Evolutionary conservation across 2,888 invertebrate genomes (phyloP), one percentile per base, ranked within the genome.

Genomic region (Alsophila aescularia): DNA sequence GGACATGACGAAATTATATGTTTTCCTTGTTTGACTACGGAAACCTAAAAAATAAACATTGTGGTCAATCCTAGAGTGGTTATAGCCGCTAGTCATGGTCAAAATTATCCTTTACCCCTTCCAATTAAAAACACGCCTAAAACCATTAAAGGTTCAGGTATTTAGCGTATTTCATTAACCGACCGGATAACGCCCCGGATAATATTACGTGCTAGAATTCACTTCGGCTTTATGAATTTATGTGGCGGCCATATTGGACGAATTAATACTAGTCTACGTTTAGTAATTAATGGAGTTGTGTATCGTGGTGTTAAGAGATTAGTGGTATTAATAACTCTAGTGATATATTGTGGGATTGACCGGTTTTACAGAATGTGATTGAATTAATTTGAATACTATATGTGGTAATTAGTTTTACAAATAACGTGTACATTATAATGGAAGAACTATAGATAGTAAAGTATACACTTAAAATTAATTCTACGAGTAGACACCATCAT

Each of bases 141-240:
- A 31, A 47, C 31, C 32, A 31, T 21, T 29, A 36, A 52, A 47
- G 18, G 16, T 5, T 1, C 37, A 41, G 36, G 66, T 64, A 72
- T 73, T 67, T 66, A 58, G 65, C 54, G 70, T 72, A 75, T 77
- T 77, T 73, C 69, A 69, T 74, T 70, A 72, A 62, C 68, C 64
- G 58, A 54, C 48, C 40, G 58, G 58, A 53, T 56, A 58, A 52
- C 45, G 57, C 14, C 41, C 54, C 40, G 47, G 59, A 51, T 68
- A 69, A 65, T 68, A 64, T 66, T 67, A 65, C 72, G 73, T 67
- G 74, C 65, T 68, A 63, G 67, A 69, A 72, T 72, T 72, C 66
- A 55, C 54, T 52, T 62, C 61, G 60, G 63, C 56, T 58, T 66
- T 66, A 67, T 69, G 64, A 71, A 77, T 73, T 73, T 72, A 72